These are phyloP conservation scores for Poecilus cupreus DNA, from an alignment of 2,888 invertebrate species.

Conservation along the genomic window DNA sequence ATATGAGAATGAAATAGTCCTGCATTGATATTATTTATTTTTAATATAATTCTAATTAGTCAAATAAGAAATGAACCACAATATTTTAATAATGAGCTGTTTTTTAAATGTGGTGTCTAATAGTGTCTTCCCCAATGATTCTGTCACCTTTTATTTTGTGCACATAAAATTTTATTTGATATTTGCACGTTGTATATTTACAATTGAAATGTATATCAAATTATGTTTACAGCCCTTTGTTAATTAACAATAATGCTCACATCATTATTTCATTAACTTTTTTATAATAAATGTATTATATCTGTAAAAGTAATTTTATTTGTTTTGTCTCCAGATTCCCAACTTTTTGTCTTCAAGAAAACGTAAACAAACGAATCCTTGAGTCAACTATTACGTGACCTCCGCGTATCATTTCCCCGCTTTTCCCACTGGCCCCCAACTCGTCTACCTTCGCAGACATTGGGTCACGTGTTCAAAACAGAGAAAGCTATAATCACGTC, in stretches of 20 bases:
- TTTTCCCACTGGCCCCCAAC: neutral
- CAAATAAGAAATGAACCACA: slow-evolving; percentile 56
- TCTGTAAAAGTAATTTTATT: slow-evolving; percentile 37
- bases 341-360: neutral
- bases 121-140: slow-evolving; percentile 55
- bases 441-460: neutral
- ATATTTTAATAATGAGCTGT: slow-evolving; percentile 59
- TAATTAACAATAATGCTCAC: slow-evolving; percentile 46
- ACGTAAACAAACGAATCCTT: slow-evolving; percentile 34
- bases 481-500: neutral
- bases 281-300: slow-evolving; percentile 59
- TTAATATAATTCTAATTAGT: slow-evolving; percentile 56
- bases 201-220: slow-evolving; percentile 22
- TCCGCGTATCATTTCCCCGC: slow-evolving; percentile 10
- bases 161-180: slow-evolving; percentile 45
- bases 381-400: slow-evolving; percentile 27
- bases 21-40: slow-evolving; percentile 58
- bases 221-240: slow-evolving; percentile 39
- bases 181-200: slow-evolving; percentile 45
- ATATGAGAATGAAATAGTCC: slow-evolving; percentile 57
- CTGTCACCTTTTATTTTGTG: slow-evolving; percentile 48
- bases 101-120: slow-evolving; percentile 58
- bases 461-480: slow-evolving; percentile 17
- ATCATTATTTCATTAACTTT: slow-evolving; percentile 43
- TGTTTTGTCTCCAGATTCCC: neutral